Evolutionary conservation across 2,797 vertebrate genomes (phyloP), one percentile per base, ranked within the genome.

Genomic region (Betta splendens): DNA sequence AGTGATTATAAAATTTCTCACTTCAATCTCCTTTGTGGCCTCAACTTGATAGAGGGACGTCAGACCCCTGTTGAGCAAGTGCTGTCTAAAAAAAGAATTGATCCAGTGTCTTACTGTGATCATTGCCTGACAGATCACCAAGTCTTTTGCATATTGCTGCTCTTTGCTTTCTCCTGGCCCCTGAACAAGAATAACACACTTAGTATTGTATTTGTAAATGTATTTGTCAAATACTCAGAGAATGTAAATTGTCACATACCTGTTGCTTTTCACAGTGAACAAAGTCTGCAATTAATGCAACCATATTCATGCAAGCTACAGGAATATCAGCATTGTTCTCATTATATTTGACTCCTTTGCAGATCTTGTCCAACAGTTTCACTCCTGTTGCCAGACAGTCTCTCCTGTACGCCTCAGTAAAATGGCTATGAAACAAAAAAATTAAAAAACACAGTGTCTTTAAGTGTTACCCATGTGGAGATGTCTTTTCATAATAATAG

Each of bases 351-450:
- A 87, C 2, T 0, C 0, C 17, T 7, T 9, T 81, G 83, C 95
- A 96, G 57, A 91, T 20, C n/a, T 35, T 85, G 8, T 87, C 60
- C 0, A 97, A 87, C 23, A 98, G 77, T 38, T 43, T 90, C 44
- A 92, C 77, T 48, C 91, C 77, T 45, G 61, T 61, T 17, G 2
- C 20, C 22, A 93, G 10, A 69, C 89, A 96, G 17, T 45, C 44
- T 16, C 3, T 76, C 50, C 91, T 72, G 0, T 79, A 86, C 2
- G 0, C 1, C 20, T 83, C 38, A 3, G 69, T 80, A 4, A 85
- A 78, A 1, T 20, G 56, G 35, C 91, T 93, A 39, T 0, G 12
- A 60, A 0, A 43, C 39, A 49, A 1, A 57, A 43, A 49, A 44
- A 53, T 1, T 49, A 42, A 4, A 5, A 13, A 22, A 15, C 7